Evolutionary conservation across 2,888 invertebrate genomes (phyloP).

Genomic region (Entomobrya proxima): DNA sequence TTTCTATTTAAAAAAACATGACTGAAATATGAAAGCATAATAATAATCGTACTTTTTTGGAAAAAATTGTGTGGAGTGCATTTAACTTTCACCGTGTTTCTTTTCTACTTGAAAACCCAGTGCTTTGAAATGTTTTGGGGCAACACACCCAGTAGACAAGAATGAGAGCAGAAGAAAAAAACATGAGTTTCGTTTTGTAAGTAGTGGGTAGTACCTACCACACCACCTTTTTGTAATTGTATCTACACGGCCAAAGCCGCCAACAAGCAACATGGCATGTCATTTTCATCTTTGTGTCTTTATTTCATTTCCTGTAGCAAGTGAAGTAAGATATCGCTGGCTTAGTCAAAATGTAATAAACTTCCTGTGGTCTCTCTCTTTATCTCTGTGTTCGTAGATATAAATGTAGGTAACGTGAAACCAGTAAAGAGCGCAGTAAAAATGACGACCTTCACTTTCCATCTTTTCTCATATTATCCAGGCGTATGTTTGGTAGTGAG

Average conservation of each 20-base stretch:
- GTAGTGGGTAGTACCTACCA: too few relatives aligned
- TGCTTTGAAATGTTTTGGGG: too few relatives aligned
- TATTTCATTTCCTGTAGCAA: too few relatives aligned
- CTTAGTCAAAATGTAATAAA: too few relatives aligned
- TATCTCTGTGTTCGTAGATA: background rate
- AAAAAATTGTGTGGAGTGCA: background rate
- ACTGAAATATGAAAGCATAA: constrained; percentile 17
- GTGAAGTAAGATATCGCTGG: too few relatives aligned
- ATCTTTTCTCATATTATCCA: background rate
- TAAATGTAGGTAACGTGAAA: too few relatives aligned
- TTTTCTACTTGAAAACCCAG: too few relatives aligned
- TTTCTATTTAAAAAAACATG: background rate
- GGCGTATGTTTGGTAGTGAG: too few relatives aligned
- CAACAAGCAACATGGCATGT: background rate
- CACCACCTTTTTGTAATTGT: background rate
- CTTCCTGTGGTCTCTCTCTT: too few relatives aligned
- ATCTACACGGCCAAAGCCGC: background rate
- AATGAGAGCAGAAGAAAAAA: background rate
- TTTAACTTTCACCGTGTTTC: background rate
- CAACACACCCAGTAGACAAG: background rate
- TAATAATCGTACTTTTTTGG: background rate
- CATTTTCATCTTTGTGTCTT: constrained; percentile 29
- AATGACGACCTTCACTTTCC: constrained; percentile 23
- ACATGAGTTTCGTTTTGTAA: too few relatives aligned
- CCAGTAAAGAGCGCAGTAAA: too few relatives aligned